Evolutionary conservation across 2,797 vertebrate species (phyloP).

Genomic region (Echeneis naucrates): DNA sequence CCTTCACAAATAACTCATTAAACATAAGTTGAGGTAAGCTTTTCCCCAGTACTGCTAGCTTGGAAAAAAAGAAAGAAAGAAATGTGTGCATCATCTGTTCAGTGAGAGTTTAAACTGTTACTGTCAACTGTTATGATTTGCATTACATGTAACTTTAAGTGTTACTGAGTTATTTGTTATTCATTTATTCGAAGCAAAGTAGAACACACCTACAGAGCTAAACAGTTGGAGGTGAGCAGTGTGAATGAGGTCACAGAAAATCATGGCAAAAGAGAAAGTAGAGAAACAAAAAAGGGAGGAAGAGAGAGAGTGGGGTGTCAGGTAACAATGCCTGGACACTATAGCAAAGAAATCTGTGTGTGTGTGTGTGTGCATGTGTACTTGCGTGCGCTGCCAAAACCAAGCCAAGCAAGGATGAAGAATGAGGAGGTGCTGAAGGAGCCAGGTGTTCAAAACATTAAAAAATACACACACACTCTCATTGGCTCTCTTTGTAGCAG

Average conservation of each 20-base stretch:
- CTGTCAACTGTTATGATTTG: constrained; percentile 31
- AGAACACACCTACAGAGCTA: constrained; percentile 23
- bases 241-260: constrained; percentile 25
- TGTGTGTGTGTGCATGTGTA: constrained; percentile 13
- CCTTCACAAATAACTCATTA: not conserved
- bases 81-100: not conserved
- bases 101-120: constrained; percentile 27
- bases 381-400: constrained; percentile 41
- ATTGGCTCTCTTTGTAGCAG: constrained; percentile 14
- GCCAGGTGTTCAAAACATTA: constrained; percentile 57
- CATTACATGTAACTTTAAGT: constrained; percentile 45
- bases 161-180: too few relatives aligned
- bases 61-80: not conserved
- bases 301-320: not conserved
- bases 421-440: constrained; percentile 53
- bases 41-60: too few relatives aligned
- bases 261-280: constrained; percentile 13
- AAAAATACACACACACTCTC: not conserved
- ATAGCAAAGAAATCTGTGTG: constrained; percentile 32
- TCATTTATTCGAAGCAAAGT: constrained; percentile 34
- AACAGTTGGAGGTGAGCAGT: constrained; percentile 29
- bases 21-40: too few relatives aligned
- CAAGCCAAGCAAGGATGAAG: constrained; percentile 68
- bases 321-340: constrained; percentile 11
- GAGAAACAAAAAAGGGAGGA: not conserved